Base-by-base conservation (phyloP, 2,113 vertebrate species). In the Clarias gariepinus region DNA sequence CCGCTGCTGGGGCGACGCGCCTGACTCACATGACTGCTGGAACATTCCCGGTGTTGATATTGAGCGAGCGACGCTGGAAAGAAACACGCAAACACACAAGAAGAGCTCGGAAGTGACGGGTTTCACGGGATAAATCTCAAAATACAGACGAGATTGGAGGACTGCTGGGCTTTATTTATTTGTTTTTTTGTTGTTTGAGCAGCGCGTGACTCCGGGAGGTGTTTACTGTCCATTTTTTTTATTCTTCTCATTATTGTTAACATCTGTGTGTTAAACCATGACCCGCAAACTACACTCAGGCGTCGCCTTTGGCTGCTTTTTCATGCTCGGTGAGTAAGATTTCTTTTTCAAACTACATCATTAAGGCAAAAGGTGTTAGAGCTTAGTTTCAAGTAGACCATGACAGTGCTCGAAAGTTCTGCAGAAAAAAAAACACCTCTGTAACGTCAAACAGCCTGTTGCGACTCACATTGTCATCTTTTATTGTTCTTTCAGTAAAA, bases 11-110 rank as follows among this genome's bases (percentile, higher is more conserved):
- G 41, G 78, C 33, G 81, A 76, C 88, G 83, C 87, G 90, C 87
- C 61, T 73, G 63, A 86, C 91, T 95, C 94, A 95, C 94, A 91
- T 94, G 94, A 95, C 82, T 86, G 73, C 82, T 86, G 73, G 82
- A 91, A 87, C 71, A 86, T 91, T 89, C 74, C 66, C 58, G 28
- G 76, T 91, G 84, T 57, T 86, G 81, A 53, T 82, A 79, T 53
- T 1, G 21, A 6, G 52, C 15, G 33, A 13, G 30, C 28, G 55
- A 53, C 13, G 5, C 64, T 4, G 78, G 10, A 36, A 28, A 53
- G 12, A 25, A 52, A n/a, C 21, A 3, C n/a, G 8, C 16, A 83
- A 21, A 3, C 1, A 47, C 4, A 21, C 12, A 11, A 6, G 25
- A 6, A 57, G 15, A 23, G 19, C n/a, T 28, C 16, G 15, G 23